phyloP scores from a whole-genome alignment of 2,797 vertebrate species.

The Rhinogobio ventralis region DNA sequence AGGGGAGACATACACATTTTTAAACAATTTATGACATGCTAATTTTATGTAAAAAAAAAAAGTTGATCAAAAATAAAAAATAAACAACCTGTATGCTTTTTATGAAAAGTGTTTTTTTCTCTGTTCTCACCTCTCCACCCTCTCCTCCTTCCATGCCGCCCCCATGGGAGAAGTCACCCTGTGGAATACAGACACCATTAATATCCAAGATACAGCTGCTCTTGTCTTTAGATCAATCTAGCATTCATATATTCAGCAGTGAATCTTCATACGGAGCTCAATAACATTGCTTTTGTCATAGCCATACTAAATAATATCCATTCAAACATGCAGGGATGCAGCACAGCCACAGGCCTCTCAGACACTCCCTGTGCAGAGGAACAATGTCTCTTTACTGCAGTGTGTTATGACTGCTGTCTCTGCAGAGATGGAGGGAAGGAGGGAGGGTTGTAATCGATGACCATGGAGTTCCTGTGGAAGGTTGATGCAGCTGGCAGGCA shows the following conservation, averaged over 20 bases:
- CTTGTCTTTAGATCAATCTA: neutral
- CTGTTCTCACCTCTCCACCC: constrained; percentile 78
- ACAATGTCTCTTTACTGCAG: constrained; percentile 26
- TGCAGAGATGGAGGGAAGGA: constrained; percentile 22
- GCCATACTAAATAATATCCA: constrained; percentile 26
- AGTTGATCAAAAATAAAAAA: neutral
- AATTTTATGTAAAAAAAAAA: neutral
- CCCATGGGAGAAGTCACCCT: constrained; percentile 79
- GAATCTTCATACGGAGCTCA: constrained; percentile 16
- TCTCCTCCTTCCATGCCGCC: constrained; percentile 82
- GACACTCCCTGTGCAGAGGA: constrained; percentile 13
- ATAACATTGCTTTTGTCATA: constrained; percentile 13
- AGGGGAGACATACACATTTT: neutral
- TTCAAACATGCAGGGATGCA: constrained; percentile 54
- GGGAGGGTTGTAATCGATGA: neutral
- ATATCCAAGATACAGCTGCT: neutral
- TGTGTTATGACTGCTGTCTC: constrained; percentile 27
- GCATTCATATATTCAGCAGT: neutral
- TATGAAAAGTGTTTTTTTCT: neutral
- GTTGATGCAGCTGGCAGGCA: constrained; percentile 23
- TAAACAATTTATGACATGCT: neutral
- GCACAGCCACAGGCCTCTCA: constrained; percentile 15
- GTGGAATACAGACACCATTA: constrained; percentile 47
- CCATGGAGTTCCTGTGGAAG: constrained; percentile 7
- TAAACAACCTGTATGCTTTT: neutral